Evolutionary conservation across 2,797 vertebrate genomes (phyloP).

Genomic region (Alcedo quadribrachys): DNA sequence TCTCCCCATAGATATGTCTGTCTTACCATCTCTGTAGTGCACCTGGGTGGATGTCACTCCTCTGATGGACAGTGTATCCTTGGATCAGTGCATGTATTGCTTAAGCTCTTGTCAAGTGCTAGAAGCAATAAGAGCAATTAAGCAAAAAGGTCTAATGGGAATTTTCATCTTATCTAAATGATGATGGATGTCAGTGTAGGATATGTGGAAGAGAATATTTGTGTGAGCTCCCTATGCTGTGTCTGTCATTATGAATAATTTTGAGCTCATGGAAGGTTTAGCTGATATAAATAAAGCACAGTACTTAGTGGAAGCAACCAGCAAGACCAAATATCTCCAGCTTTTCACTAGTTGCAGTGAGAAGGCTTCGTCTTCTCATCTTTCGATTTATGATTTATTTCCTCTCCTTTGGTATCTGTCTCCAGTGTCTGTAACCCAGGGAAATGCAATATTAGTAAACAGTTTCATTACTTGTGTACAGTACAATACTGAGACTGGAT

Average conservation of each 20-base stretch:
- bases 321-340: background rate
- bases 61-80: background rate
- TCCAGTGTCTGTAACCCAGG: background rate
- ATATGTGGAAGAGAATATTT: background rate
- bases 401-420: background rate
- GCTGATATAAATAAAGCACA: background rate
- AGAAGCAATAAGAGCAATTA: conserved; percentile 19
- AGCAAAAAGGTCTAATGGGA: conserved; percentile 12
- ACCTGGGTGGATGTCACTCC: background rate
- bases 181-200: conserved; percentile 11
- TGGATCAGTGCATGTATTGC: accelerated
- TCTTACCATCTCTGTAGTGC: accelerated
- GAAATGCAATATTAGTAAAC: background rate
- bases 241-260: background rate
- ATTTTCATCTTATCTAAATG: conserved; percentile 5
- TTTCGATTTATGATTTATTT: background rate
- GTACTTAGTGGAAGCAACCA: background rate
- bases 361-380: background rate
- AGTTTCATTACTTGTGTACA: background rate
- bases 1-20: accelerated
- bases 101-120: background rate
- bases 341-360: background rate
- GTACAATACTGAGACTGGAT: background rate
- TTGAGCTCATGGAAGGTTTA: background rate
- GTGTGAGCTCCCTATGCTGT: background rate